Conservation (phyloP, 2,797 vertebrate genomes). For the Sebastes diaconus region DNA sequence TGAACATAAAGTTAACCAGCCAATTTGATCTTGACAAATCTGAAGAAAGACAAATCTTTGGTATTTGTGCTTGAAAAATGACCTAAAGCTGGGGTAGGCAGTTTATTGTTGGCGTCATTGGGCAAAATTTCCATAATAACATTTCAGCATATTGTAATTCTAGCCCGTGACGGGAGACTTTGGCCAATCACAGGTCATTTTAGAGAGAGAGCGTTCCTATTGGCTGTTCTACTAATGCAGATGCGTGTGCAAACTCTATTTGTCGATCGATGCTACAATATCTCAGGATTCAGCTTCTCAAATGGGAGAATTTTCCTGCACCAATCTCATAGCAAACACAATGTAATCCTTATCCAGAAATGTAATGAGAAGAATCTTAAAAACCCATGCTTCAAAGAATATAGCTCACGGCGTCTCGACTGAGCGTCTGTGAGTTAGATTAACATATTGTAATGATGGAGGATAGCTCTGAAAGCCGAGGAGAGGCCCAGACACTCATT, state of each 20-base stretch:
- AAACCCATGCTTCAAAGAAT: slow-evolving; percentile 44
- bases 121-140: neutral
- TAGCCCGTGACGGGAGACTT: too few relatives aligned
- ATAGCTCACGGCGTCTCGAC: slow-evolving; percentile 3
- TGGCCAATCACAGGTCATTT: too few relatives aligned
- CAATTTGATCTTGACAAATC: neutral
- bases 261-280: neutral
- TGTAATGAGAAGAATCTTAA: slow-evolving; percentile 36
- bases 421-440: slow-evolving; percentile 32
- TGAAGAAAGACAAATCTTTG: neutral
- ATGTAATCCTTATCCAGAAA: slow-evolving; percentile 46
- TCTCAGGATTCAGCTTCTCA: neutral
- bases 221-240: too few relatives aligned
- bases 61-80: neutral
- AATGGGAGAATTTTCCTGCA: neutral
- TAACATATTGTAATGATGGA: slow-evolving; percentile 20
- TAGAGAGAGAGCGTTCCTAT: too few relatives aligned
- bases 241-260: neutral
- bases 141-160: neutral
- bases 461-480: neutral
- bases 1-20: slow-evolving; percentile 30
- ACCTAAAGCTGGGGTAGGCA: neutral
- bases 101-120: neutral
- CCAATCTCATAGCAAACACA: slow-evolving; percentile 25
- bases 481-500: neutral